Percentiles rank a stretch among this genome's conserved stretches.
Evolutionary conservation across 2,113 vertebrate species (phyloP).

Genomic region (human (Homo sapiens)): DNA sequence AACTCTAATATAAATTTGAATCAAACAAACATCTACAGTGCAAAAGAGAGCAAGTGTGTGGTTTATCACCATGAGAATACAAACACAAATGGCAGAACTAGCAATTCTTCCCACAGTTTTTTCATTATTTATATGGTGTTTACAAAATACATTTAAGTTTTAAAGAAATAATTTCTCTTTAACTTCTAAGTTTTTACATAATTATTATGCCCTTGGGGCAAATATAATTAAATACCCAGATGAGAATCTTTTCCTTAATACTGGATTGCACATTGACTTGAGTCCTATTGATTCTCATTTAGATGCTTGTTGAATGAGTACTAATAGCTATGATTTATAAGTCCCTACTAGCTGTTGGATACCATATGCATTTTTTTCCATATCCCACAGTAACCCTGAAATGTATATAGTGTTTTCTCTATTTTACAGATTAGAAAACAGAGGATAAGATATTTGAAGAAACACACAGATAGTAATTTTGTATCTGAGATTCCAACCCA

Average conservation of each 20-base stretch:
- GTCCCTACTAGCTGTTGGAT: not conserved
- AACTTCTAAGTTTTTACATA: slow-evolving; percentile 11
- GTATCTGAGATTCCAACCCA: not conserved
- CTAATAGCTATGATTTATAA: not conserved
- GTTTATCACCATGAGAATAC: not conserved
- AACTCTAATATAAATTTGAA: slow-evolving; percentile 4
- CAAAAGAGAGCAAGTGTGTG: not conserved
- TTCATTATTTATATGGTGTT: slow-evolving; percentile 20
- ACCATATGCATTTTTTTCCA: not conserved
- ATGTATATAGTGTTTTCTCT: not conserved
- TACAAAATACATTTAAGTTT: not conserved
- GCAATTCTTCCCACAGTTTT: not conserved
- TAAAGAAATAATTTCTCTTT: not conserved
- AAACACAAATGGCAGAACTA: not conserved
- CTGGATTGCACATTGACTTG: not conserved
- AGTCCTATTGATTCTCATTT: not conserved
- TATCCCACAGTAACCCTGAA: not conserved
- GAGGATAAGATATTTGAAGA: not conserved
- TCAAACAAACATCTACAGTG: not conserved
- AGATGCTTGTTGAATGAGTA: not conserved
- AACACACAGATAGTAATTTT: not conserved
- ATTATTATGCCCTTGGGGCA: not conserved
- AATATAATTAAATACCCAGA: not conserved
- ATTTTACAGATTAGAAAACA: not conserved
- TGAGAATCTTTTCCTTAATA: slow-evolving; percentile 19